These are phyloP conservation scores for Isaurus tuberculatus DNA, from an alignment of 92 coral and sea anemone species.

Conservation along the genomic window DNA sequence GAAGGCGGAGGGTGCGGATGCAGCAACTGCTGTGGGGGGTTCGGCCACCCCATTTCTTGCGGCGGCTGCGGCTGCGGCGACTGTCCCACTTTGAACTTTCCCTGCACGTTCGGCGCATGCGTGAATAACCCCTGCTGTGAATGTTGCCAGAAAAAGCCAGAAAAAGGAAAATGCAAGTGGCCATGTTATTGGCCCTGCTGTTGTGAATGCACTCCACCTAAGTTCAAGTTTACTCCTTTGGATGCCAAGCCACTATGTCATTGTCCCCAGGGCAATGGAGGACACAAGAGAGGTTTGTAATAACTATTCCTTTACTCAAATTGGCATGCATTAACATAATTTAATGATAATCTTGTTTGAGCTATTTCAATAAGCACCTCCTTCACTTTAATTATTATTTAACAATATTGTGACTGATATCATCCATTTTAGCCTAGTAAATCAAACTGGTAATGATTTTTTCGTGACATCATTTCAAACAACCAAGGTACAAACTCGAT, in stretches of 20 bases:
- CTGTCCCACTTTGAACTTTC: constrained; percentile 83
- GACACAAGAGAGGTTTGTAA: neutral
- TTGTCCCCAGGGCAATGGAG: constrained; percentile 59
- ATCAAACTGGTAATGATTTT: too few relatives aligned
- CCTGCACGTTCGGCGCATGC: constrained; percentile 91
- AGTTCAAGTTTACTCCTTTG: constrained; percentile 76
- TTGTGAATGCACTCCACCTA: constrained; percentile 82
- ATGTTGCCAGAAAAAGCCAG: constrained; percentile 85
- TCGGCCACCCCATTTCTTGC: constrained; percentile 71
- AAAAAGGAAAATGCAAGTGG: constrained; percentile 87
- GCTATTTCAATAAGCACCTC: too few relatives aligned
- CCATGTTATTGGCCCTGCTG: constrained; percentile 94
- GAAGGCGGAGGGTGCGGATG: constrained; percentile 83
- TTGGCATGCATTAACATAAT: neutral
- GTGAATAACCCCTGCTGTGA: constrained; percentile 92
- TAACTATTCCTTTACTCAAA: neutral
- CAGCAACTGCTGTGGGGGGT: constrained; percentile 70
- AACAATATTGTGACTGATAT: too few relatives aligned
- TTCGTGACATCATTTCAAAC: too few relatives aligned
- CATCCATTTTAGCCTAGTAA: too few relatives aligned
- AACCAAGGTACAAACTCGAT: too few relatives aligned
- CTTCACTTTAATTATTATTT: too few relatives aligned
- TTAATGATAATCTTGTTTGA: too few relatives aligned
- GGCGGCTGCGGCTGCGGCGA: constrained; percentile 55
- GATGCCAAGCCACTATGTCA: constrained; percentile 90